Evolutionary conservation across 2,797 vertebrate species (phyloP), one percentile per base, ranked within the genome.

Genomic region (Sphenopsis melanotis): DNA sequence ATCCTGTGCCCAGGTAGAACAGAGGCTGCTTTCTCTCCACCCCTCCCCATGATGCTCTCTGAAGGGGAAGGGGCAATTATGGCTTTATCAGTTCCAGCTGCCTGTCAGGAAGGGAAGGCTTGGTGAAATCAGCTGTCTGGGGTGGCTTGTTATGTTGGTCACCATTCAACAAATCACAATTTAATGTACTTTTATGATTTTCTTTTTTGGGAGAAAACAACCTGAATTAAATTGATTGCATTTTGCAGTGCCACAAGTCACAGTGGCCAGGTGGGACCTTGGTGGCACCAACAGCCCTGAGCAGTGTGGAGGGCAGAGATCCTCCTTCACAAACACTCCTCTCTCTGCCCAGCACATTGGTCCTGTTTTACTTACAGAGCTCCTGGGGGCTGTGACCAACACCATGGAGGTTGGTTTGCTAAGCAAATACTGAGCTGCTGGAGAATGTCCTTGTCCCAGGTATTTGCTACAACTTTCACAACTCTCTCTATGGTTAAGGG

Each of bases 71-170:
- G 61, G 29, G 10, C 59, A 61, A 81, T 91, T 77, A 61, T 0
- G 3, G 49, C 57, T 91, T 90, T 94, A 94, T 91, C 61, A 36
- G 26, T 79, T 91, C 83, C 87, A 95, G 85, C 47, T 93, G 69
- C 66, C 39, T 36, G 32, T 66, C 1, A 0, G 36, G 71, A 86
- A 75, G 56, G 42, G 37, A 8, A 30, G 1, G 0, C 32, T 55
- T 46, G 59, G 63, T 69, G 87, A 90, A 91, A 82, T 83, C 50
- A 79, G 32, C 69, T 69, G n/a, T n/a, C 69, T 42, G 32, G 65
- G 42, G n/a, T 64, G 16, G 27, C 50, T 57, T 53, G 8, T 86
- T 83, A 69, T 69, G 63, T 27, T 83, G 50, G 42, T 90, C 7
- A 0, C 49, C 39, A 36, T 87, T 78, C 61, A 56, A 19, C 41